Base-by-base conservation (phyloP, 1,140 invertebrate species). In the Drosophila kepulauana region DNA sequence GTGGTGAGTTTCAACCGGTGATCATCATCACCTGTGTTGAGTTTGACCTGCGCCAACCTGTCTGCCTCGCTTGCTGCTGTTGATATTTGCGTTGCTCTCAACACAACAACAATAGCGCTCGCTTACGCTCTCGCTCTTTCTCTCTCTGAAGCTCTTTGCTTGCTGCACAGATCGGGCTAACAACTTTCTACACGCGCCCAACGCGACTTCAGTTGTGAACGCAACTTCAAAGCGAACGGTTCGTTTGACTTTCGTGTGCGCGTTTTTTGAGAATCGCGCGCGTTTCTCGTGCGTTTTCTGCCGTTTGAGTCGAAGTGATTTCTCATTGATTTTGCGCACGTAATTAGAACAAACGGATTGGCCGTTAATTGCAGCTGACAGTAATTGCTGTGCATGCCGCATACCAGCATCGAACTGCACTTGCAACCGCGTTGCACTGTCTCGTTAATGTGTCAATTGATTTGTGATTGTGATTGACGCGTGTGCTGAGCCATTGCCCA, bases 271-370 rank as follows among this genome's bases (percentile, higher is more conserved):
- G 16, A 33, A 10, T 54, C n/a, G n/a, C 38, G 49, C 66, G 65
- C 43, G 49, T 33, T 45, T 56, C 43, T 69, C 46, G 20, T 65
- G 16, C 75, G 49, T 63, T 38, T 38, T 7, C 13, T 56, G 52
- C 52, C 28, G 8, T 43, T 45, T 41, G 52, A 61, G 57, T n/a
- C 43, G 20, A 16, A 38, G 16, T 16, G 59, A 16, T 51, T 72
- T 69, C 54, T 67, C 63, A 82, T 77, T 69, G 66, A 77, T 77
- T 79, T 72, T 58, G 58, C 72, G 78, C 91, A 91, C 91, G 91
- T 92, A 92, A 91, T 79, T 91, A 90, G 91, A 86, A 87, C 91
- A 86, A 91, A 79, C 91, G 87, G 89, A 89, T 81, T 81, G 78
- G 52, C 79, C 75, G 81, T 79, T 91, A 91, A 91, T 91, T 91